Base-by-base conservation (phyloP, 2,888 invertebrate genomes). In the Dichetophora obliterata region DNA sequence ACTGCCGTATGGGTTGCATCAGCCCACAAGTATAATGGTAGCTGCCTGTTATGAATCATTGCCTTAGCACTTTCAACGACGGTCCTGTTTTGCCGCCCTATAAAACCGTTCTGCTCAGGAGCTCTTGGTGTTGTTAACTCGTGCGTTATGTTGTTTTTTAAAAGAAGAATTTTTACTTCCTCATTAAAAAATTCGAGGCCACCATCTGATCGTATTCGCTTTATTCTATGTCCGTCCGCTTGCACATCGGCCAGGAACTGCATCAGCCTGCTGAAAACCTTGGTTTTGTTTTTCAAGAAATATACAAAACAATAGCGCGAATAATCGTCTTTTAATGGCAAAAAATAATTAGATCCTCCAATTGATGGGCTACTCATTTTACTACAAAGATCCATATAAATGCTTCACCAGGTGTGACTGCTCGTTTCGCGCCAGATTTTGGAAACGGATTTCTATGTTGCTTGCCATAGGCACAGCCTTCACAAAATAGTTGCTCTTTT, bases 111-210 rank as follows among this genome's bases (percentile, higher is more conserved):
- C 31, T 75, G 75, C 16, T 75, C 70, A 8, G 75, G 77, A 19
- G 77, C 69, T 77, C 77, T 59, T 11, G 76, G 70, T 63, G 70
- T 63, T 9, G 75, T 68, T n/a, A 75, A 63, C 52, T 79, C 73
- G 63, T 82, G 79, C 24, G 77, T 75, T 3, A 79, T 77, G 61
- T 76, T 75, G 22, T 72, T 65, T 31, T 37, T 34, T 1, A 76
- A 54, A 19, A 79, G 63, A 70, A 75, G 76, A 31, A 43, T 34
- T 1, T 54, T 43, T n/a, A 77, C 52, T 11, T 63, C 37, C 22
- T 79, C 75, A 27, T 81, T 80, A n/a, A 78, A 77, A 57, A 79
- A 80, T 54, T 79, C 75, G 9, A 77, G 31, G 16, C 78, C 78
- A 48, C 77, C 66, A 74, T 80, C 78, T n/a, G 75, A 73, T 76